Percentiles rank a stretch among this genome's conserved stretches.
Evolutionary conservation across 2,797 vertebrate genomes (phyloP).

Genomic region (Carcharodon carcharias): DNA sequence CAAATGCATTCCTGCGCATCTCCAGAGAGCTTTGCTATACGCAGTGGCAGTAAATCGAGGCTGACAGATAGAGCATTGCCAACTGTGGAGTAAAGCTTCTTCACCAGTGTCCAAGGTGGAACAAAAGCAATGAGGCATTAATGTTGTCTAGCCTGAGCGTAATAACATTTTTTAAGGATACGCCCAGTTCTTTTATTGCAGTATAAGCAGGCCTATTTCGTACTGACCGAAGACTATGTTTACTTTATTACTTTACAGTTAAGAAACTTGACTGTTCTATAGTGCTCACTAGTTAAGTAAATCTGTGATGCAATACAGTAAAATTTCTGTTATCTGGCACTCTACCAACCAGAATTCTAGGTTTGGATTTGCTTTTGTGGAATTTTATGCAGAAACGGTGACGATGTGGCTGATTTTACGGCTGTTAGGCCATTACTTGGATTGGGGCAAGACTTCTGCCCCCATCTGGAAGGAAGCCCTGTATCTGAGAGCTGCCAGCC

Average conservation of each 20-base stretch:
- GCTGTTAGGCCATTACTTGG: too few species aligned
- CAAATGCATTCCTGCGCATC: constrained; percentile 32
- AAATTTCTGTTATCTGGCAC: too few species aligned
- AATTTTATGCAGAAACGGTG: too few species aligned
- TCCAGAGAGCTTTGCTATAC: background rate
- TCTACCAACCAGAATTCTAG: too few species aligned
- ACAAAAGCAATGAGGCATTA: constrained; percentile 7
- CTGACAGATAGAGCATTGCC: constrained; percentile 7
- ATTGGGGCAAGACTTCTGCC: too few species aligned
- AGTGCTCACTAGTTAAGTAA: background rate
- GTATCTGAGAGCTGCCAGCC: too few species aligned
- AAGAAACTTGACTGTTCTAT: background rate
- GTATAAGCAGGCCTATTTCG: background rate
- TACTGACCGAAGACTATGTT: background rate
- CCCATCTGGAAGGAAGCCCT: too few species aligned
- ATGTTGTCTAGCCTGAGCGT: background rate
- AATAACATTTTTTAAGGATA: background rate
- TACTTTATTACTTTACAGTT: background rate
- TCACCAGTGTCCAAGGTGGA: background rate
- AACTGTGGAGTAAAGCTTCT: background rate
- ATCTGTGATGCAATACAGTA: background rate
- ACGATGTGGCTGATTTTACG: too few species aligned
- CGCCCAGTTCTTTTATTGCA: background rate
- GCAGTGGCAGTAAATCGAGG: constrained; percentile 13
- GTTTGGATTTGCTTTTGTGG: too few species aligned